Evolutionary conservation across 2,797 vertebrate species (phyloP).

Genomic region (Austrolebias charrua): DNA sequence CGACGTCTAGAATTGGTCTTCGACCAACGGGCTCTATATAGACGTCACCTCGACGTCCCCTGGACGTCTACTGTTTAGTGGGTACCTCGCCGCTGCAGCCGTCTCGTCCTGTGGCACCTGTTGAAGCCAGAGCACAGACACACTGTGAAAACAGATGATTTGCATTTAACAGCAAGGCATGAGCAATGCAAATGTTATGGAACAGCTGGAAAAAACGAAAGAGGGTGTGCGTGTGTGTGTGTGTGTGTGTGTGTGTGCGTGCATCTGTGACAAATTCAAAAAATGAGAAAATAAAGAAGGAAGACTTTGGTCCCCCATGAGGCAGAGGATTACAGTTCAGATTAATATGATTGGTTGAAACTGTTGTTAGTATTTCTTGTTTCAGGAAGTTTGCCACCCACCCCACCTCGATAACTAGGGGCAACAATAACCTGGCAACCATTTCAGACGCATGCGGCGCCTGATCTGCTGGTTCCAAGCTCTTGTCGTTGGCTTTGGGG

Average conservation of each 20-base stretch:
- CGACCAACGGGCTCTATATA: too few relatives aligned
- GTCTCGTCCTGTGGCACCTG: conserved; percentile 68
- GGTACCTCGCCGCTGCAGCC: conserved; percentile 65
- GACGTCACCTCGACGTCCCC: too few relatives aligned
- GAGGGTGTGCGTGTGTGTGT: background rate
- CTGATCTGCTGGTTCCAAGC: conserved; percentile 64
- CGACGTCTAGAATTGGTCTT: too few relatives aligned
- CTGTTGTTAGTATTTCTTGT: conserved; percentile 45
- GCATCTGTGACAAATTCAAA: background rate
- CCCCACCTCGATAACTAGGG: conserved; percentile 68
- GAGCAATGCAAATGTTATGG: conserved; percentile 76
- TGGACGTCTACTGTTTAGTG: too few relatives aligned
- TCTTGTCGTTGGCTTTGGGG: conserved; percentile 39
- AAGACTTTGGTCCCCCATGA: conserved; percentile 27
- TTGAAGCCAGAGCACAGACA: conserved; percentile 65
- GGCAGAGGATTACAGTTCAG: conserved; percentile 33
- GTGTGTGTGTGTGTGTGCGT: background rate
- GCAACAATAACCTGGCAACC: conserved; percentile 86
- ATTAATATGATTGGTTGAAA: conserved; percentile 48
- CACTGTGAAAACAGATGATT: conserved; percentile 65
- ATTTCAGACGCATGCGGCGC: conserved; percentile 55
- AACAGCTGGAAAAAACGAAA: conserved; percentile 41
- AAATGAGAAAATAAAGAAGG: conserved; percentile 21
- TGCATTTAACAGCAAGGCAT: conserved; percentile 75
- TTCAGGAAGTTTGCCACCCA: conserved; percentile 60